phyloP scores from a whole-genome alignment of 2,888 invertebrate genomes.

The Drosophila eohydei region DNA sequence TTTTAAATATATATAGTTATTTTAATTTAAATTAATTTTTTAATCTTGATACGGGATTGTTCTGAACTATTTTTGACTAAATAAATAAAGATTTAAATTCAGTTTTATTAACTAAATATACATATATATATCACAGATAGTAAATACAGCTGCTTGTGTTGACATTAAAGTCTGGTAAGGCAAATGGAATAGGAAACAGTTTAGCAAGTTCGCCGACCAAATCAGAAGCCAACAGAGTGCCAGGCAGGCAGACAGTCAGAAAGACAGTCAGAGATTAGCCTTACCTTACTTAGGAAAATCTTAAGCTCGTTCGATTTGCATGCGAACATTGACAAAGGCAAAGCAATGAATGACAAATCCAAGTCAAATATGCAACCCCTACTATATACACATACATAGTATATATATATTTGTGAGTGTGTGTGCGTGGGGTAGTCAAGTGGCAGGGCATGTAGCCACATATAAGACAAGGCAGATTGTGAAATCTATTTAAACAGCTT shows the following conservation, averaged over 20 bases:
- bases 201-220: slow-evolving; percentile 71
- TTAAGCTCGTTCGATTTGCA: slow-evolving; percentile 75
- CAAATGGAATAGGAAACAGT: slow-evolving; percentile 33
- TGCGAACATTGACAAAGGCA: slow-evolving; percentile 38
- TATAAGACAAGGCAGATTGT: slow-evolving; percentile 55
- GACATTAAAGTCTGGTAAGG: neutral
- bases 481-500: slow-evolving; percentile 79
- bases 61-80: no score
- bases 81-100: no score
- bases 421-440: slow-evolving; percentile 46
- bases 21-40: no score
- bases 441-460: slow-evolving; percentile 39
- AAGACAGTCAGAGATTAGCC: slow-evolving; percentile 61
- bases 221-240: slow-evolving; percentile 74
- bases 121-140: neutral
- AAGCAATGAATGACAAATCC: slow-evolving; percentile 80
- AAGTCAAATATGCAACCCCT: slow-evolving; percentile 76
- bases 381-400: neutral
- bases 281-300: slow-evolving; percentile 62
- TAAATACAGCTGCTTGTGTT: neutral
- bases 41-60: no score
- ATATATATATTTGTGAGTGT: neutral
- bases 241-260: slow-evolving; percentile 46
- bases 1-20: no score
- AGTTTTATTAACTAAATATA: neutral